Evolutionary conservation across 2,888 invertebrate genomes (phyloP), one percentile per base, ranked within the genome.

Genomic region (Arge pagana): DNA sequence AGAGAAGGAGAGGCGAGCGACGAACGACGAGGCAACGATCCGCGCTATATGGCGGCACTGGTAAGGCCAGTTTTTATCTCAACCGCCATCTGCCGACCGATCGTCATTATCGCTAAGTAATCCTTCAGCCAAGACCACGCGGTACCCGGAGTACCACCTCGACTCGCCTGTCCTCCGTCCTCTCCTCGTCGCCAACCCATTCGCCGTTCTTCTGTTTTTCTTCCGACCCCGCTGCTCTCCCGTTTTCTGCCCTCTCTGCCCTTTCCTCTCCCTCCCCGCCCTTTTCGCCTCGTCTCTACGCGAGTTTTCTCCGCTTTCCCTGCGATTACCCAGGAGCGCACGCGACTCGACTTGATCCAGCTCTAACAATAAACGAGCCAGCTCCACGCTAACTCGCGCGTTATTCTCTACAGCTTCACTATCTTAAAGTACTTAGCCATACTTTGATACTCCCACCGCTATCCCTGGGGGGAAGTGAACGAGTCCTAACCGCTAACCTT

Each of bases 71-170:
- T 73, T 74, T 73, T 73, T 73, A 74, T 73, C 72, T 61, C 58
- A 59, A 58, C 68, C 66, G 69, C 71, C 73, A 74, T 74, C 72
- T 72, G 69, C 68, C 68, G 60, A 63, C 64, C 65, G 67, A 70
- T 71, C 72, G 71, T 73, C 73, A 73, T 74, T 74, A 73, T 72
- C 66, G 66, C 69, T 71, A 72, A 69, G 68, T 68, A 67, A 71
- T 70, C 66, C 68, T 57, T 63, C 60, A 61, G 58, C 52, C 50
- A 54, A 53, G 54, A 48, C 26, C 28, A 52, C 40, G 50, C 54
- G 15, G 4, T 24, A 11, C 13, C 26, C 28, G 36, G 28, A 36
- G n/a, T 18, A 30, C 43, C 26, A 35, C 45, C 30, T 30, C 40
- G 15, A 51, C 40, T 23, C 30, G 13, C 16, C 6, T 33, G 26